Conservation (phyloP, 2,888 invertebrate genomes). For the Pandemis corylana region DNA sequence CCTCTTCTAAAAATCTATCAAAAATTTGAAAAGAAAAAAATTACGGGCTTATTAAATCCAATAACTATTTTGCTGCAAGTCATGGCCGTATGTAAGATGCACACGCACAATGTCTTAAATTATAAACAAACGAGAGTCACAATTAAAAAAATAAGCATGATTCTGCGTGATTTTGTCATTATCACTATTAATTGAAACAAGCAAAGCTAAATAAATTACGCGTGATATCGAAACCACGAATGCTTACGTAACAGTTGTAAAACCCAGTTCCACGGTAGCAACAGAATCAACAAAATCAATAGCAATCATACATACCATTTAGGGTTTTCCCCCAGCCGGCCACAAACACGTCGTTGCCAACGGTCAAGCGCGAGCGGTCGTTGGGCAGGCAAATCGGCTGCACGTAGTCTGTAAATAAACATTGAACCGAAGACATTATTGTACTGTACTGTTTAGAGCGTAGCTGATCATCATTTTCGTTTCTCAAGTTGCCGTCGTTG, state of each 20-base stretch:
- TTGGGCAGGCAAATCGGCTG: constrained; percentile 85
- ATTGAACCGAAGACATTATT: not conserved
- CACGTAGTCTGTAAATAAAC: constrained; percentile 78
- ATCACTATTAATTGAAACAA: not conserved
- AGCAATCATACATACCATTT: constrained; percentile 66
- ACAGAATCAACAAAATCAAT: constrained; percentile 36
- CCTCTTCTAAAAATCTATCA: too few relatives aligned
- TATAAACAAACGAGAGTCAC: too few relatives aligned
- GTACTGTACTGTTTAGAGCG: too few relatives aligned
- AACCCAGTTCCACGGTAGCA: constrained; percentile 23
- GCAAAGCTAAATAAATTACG: not conserved
- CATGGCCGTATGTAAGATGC: too few relatives aligned
- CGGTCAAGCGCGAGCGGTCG: constrained; percentile 60
- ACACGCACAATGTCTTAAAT: too few relatives aligned
- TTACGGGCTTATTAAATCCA: too few relatives aligned
- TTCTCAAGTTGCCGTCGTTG: too few relatives aligned
- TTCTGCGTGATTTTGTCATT: not conserved
- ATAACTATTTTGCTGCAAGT: too few relatives aligned
- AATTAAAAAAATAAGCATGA: too few relatives aligned
- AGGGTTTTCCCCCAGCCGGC: constrained; percentile 88
- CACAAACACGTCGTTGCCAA: constrained; percentile 81
- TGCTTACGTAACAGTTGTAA: constrained; percentile 4
- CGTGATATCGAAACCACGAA: not conserved
- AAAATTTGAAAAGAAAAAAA: too few relatives aligned
- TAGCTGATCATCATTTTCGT: too few relatives aligned